Base-by-base conservation (phyloP, 2,797 vertebrate species). In the Diplodus puntazzo region DNA sequence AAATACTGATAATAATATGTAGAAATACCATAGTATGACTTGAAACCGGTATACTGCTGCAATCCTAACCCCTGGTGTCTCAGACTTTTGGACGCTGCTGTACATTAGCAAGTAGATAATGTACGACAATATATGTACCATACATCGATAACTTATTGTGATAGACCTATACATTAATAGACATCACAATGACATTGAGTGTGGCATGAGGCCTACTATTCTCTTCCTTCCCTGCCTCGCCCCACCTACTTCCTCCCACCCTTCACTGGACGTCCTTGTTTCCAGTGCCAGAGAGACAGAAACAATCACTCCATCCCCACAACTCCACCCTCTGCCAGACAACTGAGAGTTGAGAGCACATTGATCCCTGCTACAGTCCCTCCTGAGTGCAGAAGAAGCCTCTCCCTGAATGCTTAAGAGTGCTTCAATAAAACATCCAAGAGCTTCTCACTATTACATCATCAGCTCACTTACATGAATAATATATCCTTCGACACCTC, bases 381-480 rank as follows among this genome's bases (percentile, higher is more conserved):
- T 77, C 69, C 79, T 50, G 76, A 87, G 83, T 77, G 76, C 67
- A 80, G 74, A 84, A 68, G 61, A 85, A 73, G 63, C 83, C 30
- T 83, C 72, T 76, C 34, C 55, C 83, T 70, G 79, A 82, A 87
- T 83, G 75, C 77, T 69, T 45, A 68, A 83, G 74, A 53, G 63
- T 78, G 81, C 80, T 88, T 92, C 79, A 88, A 88, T 91, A 92
- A 90, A 88, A 93, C 81, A 89, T 86, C 88, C 68, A 52, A 63
- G 60, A 79, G 74, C 81, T 78, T 89, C 84, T 91, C 78, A 57
- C 78, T 84, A 79, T 93, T 90, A 92, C 87, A 92, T 94, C 87
- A 91, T 83, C 86, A 75, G 76, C 80, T 88, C 75, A 54, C 76
- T 45, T 70, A 63, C 88, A 92, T 95, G 43, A 94, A 94, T 93